phyloP scores from a whole-genome alignment of 1,140 invertebrate species.

The Steinernema feltiae region DNA sequence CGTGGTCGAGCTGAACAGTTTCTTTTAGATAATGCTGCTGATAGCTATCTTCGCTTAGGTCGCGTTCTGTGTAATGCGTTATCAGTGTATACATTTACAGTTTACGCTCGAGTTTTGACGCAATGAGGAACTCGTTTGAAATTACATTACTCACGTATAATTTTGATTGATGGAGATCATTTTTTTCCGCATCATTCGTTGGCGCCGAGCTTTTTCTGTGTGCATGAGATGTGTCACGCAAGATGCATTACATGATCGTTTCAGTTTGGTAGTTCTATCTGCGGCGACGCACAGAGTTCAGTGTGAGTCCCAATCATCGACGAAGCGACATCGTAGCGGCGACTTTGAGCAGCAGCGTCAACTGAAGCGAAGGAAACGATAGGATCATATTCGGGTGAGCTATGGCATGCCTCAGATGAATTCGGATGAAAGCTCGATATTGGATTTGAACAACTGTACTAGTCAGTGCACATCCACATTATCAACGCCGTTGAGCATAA shows the following conservation, averaged over 20 bases:
- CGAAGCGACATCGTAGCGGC: neutral
- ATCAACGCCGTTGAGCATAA: constrained; percentile 2
- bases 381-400: neutral
- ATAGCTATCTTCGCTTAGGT: too few species aligned
- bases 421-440: neutral
- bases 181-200: too few species aligned
- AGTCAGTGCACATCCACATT: neutral
- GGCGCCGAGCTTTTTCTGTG: too few species aligned
- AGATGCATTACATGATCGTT: neutral
- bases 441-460: neutral
- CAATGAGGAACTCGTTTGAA: too few species aligned
- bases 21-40: too few species aligned
- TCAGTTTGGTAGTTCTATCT: neutral
- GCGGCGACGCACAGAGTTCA: neutral
- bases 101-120: too few species aligned
- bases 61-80: too few species aligned
- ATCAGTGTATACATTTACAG: too few species aligned
- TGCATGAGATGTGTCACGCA: neutral
- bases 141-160: too few species aligned
- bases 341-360: neutral
- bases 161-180: too few species aligned
- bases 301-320: neutral
- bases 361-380: neutral
- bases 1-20: too few species aligned
- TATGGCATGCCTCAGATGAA: neutral